Percentiles rank a stretch among this genome's conserved stretches.
Evolutionary conservation across 2,113 vertebrate genomes (phyloP).

Genomic region (Rhynchopsitta pachyrhyncha): DNA sequence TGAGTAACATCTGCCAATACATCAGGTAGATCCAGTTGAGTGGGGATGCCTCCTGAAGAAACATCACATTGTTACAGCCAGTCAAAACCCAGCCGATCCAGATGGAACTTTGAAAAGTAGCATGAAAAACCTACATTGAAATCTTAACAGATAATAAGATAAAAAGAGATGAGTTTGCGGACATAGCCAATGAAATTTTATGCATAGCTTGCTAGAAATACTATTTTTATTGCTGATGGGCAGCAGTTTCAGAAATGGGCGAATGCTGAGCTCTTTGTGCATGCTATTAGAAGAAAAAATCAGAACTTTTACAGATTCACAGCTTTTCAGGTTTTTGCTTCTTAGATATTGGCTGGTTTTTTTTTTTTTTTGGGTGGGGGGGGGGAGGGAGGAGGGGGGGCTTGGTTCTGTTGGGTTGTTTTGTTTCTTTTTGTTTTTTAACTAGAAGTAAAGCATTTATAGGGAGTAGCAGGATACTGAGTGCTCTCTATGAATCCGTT

Average conservation of each 20-base stretch:
- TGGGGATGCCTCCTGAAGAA: background rate
- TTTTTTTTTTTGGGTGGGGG: too few species aligned
- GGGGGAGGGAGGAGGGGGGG: fast-evolving
- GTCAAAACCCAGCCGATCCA: background rate
- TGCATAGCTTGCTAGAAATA: background rate
- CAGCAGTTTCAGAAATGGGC: background rate
- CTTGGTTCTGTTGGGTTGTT: background rate
- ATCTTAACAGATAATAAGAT: background rate
- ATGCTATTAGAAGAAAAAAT: background rate
- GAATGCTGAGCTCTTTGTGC: background rate
- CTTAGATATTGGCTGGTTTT: background rate
- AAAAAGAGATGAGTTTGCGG: background rate
- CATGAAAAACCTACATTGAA: background rate
- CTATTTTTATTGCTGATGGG: background rate
- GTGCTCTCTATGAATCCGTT: background rate
- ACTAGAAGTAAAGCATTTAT: background rate
- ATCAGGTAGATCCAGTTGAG: background rate
- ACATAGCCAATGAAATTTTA: background rate
- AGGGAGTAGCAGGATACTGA: background rate
- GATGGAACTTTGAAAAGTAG: background rate
- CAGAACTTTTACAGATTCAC: background rate
- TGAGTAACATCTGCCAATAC: background rate
- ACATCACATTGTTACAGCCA: background rate
- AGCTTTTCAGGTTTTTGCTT: background rate
- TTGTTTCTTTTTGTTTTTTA: background rate